Conservation (phyloP, 1,140 invertebrate genomes). For the Oncopodura yosiiana region DNA sequence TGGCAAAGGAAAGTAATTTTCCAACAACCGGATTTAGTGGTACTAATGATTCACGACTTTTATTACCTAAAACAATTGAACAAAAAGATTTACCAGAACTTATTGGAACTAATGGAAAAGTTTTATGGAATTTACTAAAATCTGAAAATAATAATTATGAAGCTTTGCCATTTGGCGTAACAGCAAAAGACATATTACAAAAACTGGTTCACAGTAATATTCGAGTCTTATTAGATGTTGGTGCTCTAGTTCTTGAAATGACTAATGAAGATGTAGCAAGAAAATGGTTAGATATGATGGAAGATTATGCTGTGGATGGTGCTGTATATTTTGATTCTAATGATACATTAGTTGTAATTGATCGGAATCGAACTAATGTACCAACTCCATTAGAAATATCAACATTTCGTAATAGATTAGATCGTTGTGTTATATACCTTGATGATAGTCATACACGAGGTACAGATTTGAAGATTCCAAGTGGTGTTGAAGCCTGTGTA, state of each 20-base stretch:
- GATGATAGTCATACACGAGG: constrained; percentile 33
- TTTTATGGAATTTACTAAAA: constrained; percentile 10
- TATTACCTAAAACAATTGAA: constrained; percentile 18
- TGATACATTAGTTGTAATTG: constrained; percentile 20
- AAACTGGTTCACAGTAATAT: constrained; percentile 2
- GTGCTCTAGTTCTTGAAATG: constrained; percentile 29
- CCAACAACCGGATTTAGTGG: constrained; percentile 27
- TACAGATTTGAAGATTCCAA: constrained; percentile 31
- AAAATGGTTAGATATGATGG: constrained; percentile 16
- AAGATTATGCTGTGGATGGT: constrained; percentile 10
- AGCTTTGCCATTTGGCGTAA: background rate
- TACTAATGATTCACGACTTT: constrained; percentile 23
- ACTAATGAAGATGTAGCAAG: constrained; percentile 27
- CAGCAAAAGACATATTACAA: constrained; percentile 11
- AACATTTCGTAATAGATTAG: constrained; percentile 9
- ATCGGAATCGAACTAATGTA: background rate
- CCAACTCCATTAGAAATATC: constrained; percentile 12
- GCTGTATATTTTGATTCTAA: constrained; percentile 27
- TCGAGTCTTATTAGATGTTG: constrained; percentile 24
- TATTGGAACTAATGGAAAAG: constrained; percentile 15
- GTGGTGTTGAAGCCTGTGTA: constrained; percentile 13
- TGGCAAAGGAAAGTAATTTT: constrained; percentile 3
- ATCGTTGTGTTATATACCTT: constrained; percentile 26
- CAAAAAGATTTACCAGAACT: constrained; percentile 19
- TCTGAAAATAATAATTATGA: constrained; percentile 17